Percentiles rank a stretch among this genome's conserved stretches.
Conservation (phyloP, 2,113 vertebrate species). For the Carettochelys insculpta region DNA sequence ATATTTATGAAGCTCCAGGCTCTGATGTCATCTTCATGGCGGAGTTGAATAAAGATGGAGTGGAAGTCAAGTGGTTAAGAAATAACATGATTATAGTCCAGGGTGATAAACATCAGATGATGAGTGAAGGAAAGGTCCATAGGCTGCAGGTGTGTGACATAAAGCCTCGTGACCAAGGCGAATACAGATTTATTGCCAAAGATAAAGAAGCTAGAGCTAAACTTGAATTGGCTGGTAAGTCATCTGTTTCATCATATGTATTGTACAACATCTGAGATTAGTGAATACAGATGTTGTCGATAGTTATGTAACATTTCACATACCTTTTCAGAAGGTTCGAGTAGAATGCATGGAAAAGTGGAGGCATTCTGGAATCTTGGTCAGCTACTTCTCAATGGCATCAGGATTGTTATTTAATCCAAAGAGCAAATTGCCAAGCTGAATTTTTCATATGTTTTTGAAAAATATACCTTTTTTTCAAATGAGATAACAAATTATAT, state of each 20-base stretch:
- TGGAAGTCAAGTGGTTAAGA: conserved; percentile 96
- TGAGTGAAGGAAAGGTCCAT: conserved; percentile 95
- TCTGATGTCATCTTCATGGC: conserved; percentile 91
- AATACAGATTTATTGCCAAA: conserved; percentile 96
- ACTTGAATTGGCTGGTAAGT: conserved; percentile 93
- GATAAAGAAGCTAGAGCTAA: conserved; percentile 97
- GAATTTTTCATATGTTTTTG: neutral
- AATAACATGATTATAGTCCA: conserved; percentile 98
- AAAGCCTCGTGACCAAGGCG: conserved; percentile 93
- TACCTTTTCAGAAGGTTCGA: neutral
- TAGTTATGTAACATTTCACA: neutral
- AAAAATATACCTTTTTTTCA: neutral
- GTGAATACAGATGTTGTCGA: neutral
- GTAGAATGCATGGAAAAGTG: neutral
- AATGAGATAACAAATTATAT: neutral
- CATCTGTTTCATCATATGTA: conserved; percentile 11
- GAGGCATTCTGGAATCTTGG: neutral
- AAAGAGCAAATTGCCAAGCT: neutral
- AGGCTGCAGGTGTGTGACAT: conserved; percentile 95
- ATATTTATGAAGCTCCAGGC: conserved; percentile 90
- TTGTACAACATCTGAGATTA: neutral
- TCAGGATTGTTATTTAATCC: neutral
- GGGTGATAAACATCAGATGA: conserved; percentile 98
- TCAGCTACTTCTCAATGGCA: neutral
- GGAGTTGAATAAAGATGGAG: conserved; percentile 96